These are phyloP conservation scores for Chymomyza amoena DNA, from an alignment of 2,888 invertebrate genomes.

Conservation along the genomic window DNA sequence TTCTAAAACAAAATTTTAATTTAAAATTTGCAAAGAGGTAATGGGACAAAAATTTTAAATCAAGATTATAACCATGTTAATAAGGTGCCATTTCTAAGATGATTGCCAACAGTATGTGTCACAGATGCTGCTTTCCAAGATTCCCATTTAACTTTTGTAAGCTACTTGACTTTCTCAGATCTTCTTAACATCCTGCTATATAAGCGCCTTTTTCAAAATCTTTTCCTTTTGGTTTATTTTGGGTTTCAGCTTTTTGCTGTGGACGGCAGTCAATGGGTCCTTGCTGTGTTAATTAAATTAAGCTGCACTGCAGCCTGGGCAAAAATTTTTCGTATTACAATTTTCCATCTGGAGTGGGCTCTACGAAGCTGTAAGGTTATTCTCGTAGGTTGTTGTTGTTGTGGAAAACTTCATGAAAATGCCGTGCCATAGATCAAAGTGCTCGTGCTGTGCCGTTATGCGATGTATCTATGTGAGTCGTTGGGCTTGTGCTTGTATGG, in stretches of 20 bases:
- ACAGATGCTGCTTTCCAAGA: neutral
- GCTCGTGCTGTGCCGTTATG: conserved; percentile 39
- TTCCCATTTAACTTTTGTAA: conserved; percentile 10
- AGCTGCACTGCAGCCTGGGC: conserved; percentile 25
- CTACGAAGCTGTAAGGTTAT: neutral
- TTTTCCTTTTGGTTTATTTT: neutral
- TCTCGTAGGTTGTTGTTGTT: neutral
- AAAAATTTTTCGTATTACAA: conserved; percentile 46
- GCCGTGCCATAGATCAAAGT: conserved; percentile 59
- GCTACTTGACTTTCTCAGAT: neutral
- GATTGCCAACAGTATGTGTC: no score
- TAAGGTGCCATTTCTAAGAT: no score
- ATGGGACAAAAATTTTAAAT: no score
- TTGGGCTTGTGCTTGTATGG: conserved; percentile 18
- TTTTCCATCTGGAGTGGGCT: conserved; percentile 11
- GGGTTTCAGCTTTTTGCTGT: neutral
- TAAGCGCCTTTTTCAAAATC: neutral
- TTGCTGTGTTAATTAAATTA: conserved; percentile 63
- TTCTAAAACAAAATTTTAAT: no score
- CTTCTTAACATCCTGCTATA: neutral
- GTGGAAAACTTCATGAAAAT: conserved; percentile 35
- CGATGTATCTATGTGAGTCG: conserved; percentile 15
- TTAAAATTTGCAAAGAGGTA: no score
- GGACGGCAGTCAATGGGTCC: conserved; percentile 26
- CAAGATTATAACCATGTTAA: no score